Evolutionary conservation across 2,888 invertebrate genomes (phyloP).

Genomic region (Drosophila stalkeri): DNA sequence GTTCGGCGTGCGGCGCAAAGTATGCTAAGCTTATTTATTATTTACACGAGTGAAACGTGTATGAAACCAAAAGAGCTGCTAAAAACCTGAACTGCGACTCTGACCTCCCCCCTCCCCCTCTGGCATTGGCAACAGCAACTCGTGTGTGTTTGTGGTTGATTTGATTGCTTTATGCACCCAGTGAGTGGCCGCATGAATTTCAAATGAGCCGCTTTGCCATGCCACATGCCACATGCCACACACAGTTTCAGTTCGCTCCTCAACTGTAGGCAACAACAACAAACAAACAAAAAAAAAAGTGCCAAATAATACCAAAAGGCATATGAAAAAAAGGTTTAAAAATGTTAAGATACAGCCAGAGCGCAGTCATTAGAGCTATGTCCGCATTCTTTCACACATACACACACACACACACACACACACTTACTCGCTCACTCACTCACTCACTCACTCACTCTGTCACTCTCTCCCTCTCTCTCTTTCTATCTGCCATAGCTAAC

Average conservation of each 20-base stretch:
- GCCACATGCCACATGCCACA: constrained; percentile 25
- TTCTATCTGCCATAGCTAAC: constrained; percentile 47
- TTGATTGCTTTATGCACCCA: constrained; percentile 84
- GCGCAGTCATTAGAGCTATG: constrained; percentile 65
- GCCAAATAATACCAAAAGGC: constrained; percentile 56
- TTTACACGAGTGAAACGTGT: constrained; percentile 80
- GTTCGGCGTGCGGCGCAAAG: constrained; percentile 71
- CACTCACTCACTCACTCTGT: not conserved
- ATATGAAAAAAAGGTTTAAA: constrained; percentile 44
- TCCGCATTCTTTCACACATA: not conserved
- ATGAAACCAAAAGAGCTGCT: constrained; percentile 66
- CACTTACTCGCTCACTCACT: not conserved
- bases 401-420: not conserved
- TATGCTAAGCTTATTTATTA: constrained; percentile 80
- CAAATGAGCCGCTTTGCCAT: constrained; percentile 69
- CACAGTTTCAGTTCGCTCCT: constrained; percentile 7
- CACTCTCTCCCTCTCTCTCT: not conserved
- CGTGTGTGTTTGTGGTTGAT: constrained; percentile 79
- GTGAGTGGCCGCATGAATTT: constrained; percentile 84
- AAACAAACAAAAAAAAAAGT: constrained; percentile 48
- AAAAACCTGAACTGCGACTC: constrained; percentile 52
- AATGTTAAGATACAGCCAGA: constrained; percentile 55
- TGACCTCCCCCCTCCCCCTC: not conserved
- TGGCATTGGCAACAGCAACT: constrained; percentile 20
- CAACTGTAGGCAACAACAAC: not conserved